Base-by-base conservation (phyloP, 1,140 invertebrate species). In the Tetranychus urticae region DNA sequence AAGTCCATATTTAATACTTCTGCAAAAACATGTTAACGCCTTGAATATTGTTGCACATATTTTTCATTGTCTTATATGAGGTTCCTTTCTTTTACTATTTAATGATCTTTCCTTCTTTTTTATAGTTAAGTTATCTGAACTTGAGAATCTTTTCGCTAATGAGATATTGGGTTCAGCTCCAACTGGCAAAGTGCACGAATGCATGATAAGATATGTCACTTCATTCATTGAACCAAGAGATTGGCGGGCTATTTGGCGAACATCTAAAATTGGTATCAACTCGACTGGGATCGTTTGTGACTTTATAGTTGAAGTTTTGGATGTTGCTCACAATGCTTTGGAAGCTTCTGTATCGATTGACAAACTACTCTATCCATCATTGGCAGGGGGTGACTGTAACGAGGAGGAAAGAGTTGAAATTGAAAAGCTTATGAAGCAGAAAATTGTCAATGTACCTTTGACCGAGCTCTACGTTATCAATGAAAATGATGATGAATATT, bases 191-290 rank as follows among this genome's bases (percentile, higher is more conserved):
- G 60, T 65, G 39, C 59, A 63, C 48, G 34, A 56, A 12, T 54
- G 55, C 13, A 31, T 69, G n/a, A 58, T 62, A 13, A 42, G 61
- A 35, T 68, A 69, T 45, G 48, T 69, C 3, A 61, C 58, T 1
- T 57, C 47, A 10, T 47, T 62, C 36, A 64, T 69, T 13, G 68
- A 69, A 34, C 68, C 68, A 23, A 52, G 65, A 34, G 68, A 67
- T 12, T 69, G 68, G 68, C 60, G 61, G 57, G 67, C 67, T 33
- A 61, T 69, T 31, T 69, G 68, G 68, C 62, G 64, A 52, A 59
- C 64, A 12, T 55, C 61, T n/a, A 34, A 54, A 37, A 56, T 62
- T 8, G 23, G 52, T 2, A 14, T 12, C 7, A 34, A 46, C 5
- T 63, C 59, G 33, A 56, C 52, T 2, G 23, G 67, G 3, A 54